Base-by-base conservation (phyloP, 2,888 invertebrate species). In the Cosmorhoe ocellata region DNA sequence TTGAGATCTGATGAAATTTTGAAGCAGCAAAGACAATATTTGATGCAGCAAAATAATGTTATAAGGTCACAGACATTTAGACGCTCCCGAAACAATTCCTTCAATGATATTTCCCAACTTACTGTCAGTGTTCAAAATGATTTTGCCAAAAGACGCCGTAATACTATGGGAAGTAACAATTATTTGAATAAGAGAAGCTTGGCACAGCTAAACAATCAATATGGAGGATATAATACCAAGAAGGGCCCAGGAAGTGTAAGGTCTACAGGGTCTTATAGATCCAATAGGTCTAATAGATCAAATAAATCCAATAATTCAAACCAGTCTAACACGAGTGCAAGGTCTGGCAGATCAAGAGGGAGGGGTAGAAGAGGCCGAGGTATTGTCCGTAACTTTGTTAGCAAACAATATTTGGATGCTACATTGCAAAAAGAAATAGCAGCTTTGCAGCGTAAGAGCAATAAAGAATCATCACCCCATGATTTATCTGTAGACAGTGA, bases 51-150 rank as follows among this genome's bases (percentile, higher is more conserved):
- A 7, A 83, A 82, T 45, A 80, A 81, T 57, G 63, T 83, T 1
- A 90, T 91, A 42, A 80, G 67, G 62, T 82, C 90, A 4, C 90
- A 88, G 65, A 90, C 90, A 30, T 91, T 90, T 46, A 90, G 85
- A 36, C 71, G 90, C 5, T 90, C 90, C 11, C 77, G 87, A 48
- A 84, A 85, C 43, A 88, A 88, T 61, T 87, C 89, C 2, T 77
- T 84, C 24, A 81, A 71, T 63, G 73, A 82, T 34, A 72, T 81
- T 36, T 81, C 86, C 26, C 84, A 85, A 54, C 61, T 90, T 9
- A 87, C 88, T 41, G 89, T 91, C 4, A 89, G 87, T 67, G 89
- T 91, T 0, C 79, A 85, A 1, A 91, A 91, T 68, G 85, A 91
- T 58, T 82, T 88, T 64, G 68, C 69, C 1, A 83, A 76, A 42